Evolutionary conservation across 2,113 vertebrate species (phyloP), one percentile per base, ranked within the genome.

Genomic region (Melanocharis versteri): DNA sequence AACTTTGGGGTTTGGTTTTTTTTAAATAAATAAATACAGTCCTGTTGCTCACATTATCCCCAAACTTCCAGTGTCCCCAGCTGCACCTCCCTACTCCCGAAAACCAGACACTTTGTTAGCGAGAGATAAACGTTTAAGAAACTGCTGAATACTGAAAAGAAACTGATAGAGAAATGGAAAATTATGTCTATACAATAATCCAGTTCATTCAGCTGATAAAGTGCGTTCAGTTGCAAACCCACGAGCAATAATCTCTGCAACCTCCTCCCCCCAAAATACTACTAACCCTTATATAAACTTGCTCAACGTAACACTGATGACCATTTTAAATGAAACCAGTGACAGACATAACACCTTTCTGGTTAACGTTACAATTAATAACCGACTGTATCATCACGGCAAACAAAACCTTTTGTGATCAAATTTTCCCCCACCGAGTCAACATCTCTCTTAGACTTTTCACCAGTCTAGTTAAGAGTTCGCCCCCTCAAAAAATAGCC

Each of bases 211-310:
- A 94, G 83, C 94, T 50, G 87, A 91, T 81, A 91, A 96, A 97
- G 91, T 39, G 39, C 7, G 6, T 37, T 86, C 77, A 39, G 61
- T 73, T 28, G 13, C 72, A 89, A 96, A 91, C 56, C 16, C 68
- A 97, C 87, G 5, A 89, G 69, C 78, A 91, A 94, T 96, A 96
- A 96, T 96, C 83, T 91, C 47, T 33, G 75, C 91, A 92, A 83
- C 90, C 66, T 92, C 71, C 81, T 89, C 86, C 71, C 86, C 21
- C 51, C 26, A 89, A 96, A 60, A 97, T 92, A 95, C 54, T 82
- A 97, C 91, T 83, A 97, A 95, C 86, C 95, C 94, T 96, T 96
- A 96, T 88, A 94, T 97, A 98, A 98, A 98, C 97, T 97, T 93
- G 95, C 84, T 84, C 80, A 97, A 96, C 93, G 58, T 92, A 97